phyloP scores from a whole-genome alignment of 1,140 invertebrate species.

The Aphaenogaster ashmeadi region DNA sequence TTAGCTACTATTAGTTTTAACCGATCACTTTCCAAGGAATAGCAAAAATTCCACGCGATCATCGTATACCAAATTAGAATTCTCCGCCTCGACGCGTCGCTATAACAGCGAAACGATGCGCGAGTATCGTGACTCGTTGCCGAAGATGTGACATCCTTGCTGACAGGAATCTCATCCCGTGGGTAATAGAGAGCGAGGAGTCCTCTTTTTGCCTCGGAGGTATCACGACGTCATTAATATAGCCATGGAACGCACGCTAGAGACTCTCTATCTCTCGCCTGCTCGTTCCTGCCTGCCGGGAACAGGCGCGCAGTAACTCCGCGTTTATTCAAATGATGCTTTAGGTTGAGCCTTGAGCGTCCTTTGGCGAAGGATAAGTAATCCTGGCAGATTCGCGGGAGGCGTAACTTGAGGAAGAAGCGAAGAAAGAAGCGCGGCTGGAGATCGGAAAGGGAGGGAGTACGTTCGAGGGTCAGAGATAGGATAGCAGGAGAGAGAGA shows the following conservation, averaged over 20 bases:
- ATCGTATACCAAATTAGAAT: slow-evolving; percentile 40
- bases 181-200: slow-evolving; percentile 36
- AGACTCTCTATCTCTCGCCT: slow-evolving; percentile 29
- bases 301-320: slow-evolving; percentile 79
- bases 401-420: slow-evolving; percentile 58
- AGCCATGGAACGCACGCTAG: slow-evolving; percentile 49
- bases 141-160: slow-evolving; percentile 37
- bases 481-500: slow-evolving; percentile 4
- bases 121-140: slow-evolving; percentile 43
- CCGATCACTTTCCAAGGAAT: not conserved
- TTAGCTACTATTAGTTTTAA: slow-evolving; percentile 25
- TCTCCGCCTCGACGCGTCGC: slow-evolving; percentile 23
- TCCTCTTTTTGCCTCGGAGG: slow-evolving; percentile 52
- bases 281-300: slow-evolving; percentile 42
- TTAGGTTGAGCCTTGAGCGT: slow-evolving; percentile 80
- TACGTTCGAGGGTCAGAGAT: slow-evolving; percentile 59
- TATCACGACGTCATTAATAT: slow-evolving; percentile 77
- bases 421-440: slow-evolving; percentile 42
- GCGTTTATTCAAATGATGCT: slow-evolving; percentile 84
- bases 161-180: slow-evolving; percentile 49
- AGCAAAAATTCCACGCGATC: slow-evolving; percentile 38
- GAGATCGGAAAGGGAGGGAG: slow-evolving; percentile 51
- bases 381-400: slow-evolving; percentile 75
- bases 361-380: slow-evolving; percentile 81
- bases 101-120: slow-evolving; percentile 27